phyloP scores from a whole-genome alignment of 2,888 invertebrate genomes.

The Polia nebulosa region DNA sequence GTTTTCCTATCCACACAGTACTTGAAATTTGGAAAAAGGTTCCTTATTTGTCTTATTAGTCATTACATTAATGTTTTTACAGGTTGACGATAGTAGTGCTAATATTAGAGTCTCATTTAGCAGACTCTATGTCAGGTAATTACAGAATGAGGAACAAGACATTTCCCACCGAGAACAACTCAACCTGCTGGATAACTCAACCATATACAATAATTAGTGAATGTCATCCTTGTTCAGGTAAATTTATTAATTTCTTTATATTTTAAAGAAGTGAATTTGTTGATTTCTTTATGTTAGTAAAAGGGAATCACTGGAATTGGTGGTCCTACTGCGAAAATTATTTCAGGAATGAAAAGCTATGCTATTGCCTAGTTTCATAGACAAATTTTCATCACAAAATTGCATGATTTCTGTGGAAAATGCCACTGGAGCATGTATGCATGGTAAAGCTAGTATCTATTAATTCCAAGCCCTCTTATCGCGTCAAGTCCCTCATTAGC shows the following conservation, averaged over 20 bases:
- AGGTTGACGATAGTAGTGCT: slow-evolving; percentile 95
- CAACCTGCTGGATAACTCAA: slow-evolving; percentile 94
- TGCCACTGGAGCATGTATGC: no score
- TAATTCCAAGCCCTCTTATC: no score
- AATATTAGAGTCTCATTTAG: slow-evolving; percentile 94
- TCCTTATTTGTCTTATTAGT: not conserved
- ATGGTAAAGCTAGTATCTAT: no score
- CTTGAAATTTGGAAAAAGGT: not conserved
- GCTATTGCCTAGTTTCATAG: no score
- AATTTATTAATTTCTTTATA: not conserved
- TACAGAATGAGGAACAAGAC: slow-evolving; percentile 92
- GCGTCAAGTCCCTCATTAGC: no score
- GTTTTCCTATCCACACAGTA: not conserved
- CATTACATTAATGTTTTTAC: slow-evolving; percentile 71
- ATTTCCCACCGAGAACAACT: slow-evolving; percentile 94
- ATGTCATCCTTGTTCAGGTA: slow-evolving; percentile 96
- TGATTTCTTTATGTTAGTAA: not conserved
- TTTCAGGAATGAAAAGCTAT: no score
- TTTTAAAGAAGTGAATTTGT: not conserved
- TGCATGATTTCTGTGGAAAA: no score
- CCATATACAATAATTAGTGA: slow-evolving; percentile 93
- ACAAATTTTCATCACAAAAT: no score
- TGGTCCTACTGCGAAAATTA: not conserved
- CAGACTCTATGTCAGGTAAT: slow-evolving; percentile 90
- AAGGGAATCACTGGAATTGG: not conserved